These are phyloP conservation scores for Phaethon lepturus DNA, from an alignment of 2,113 vertebrate species.

Conservation along the genomic window DNA sequence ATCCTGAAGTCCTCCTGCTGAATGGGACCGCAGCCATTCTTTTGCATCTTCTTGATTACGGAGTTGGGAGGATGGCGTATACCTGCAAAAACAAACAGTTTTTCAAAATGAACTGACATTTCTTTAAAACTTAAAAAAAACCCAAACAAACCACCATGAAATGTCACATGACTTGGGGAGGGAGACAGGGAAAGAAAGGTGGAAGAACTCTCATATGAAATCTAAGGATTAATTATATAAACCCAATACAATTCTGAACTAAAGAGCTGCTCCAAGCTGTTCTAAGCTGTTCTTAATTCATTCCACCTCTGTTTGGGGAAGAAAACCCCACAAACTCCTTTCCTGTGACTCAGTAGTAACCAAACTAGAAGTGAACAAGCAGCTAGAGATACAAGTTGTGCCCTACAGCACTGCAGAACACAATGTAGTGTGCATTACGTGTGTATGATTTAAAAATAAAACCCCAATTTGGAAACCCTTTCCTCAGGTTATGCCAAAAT, in stretches of 20 bases:
- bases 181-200: neutral
- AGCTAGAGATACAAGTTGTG: neutral
- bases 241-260: neutral
- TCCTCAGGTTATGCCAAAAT: neutral
- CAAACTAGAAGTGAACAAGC: neutral
- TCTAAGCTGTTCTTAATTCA: neutral
- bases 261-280: neutral
- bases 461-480: neutral
- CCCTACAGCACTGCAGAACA: neutral
- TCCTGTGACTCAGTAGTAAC: neutral
- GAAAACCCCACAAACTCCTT: neutral
- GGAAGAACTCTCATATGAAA: neutral
- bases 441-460: neutral
- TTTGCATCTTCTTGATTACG: constrained; percentile 92
- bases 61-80: constrained; percentile 89
- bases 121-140: neutral
- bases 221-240: neutral
- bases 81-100: constrained; percentile 77
- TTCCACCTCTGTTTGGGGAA: neutral
- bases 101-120: neutral
- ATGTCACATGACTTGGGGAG: neutral
- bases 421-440: neutral
- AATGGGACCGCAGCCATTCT: constrained; percentile 95
- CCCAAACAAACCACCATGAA: neutral
- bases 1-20: constrained; percentile 93